phyloP scores from a whole-genome alignment of 92 coral and sea anemone species.

The Umimayanthus kanabou region DNA sequence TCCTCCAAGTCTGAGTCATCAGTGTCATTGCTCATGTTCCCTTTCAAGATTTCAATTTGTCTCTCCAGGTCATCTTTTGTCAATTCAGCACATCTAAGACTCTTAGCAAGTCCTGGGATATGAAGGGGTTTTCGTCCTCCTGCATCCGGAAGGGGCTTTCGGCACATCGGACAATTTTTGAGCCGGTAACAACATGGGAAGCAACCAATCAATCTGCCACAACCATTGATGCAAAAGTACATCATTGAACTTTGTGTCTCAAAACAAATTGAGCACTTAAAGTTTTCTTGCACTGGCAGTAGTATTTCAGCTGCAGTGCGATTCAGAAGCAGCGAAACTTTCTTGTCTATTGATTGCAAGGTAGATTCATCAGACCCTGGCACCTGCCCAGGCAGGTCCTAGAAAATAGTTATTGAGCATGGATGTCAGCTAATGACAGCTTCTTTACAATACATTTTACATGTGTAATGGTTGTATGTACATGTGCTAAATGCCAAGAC shows the following conservation, averaged over 20 bases:
- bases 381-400: too few species aligned
- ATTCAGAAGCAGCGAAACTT: too few species aligned
- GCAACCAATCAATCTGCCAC: neutral
- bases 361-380: too few species aligned
- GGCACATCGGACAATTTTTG: constrained; percentile 5
- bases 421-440: too few species aligned
- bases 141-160: neutral
- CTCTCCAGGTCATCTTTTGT: neutral
- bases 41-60: neutral
- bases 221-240: neutral
- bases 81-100: neutral
- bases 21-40: neutral
- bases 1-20: constrained; percentile 18
- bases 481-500: too few species aligned
- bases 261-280: neutral
- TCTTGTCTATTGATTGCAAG: too few species aligned
- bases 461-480: too few species aligned
- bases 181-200: constrained; percentile 13
- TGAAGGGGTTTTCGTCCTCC: neutral
- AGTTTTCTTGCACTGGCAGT: neutral
- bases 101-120: constrained; percentile 21
- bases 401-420: too few species aligned
- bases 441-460: too few species aligned
- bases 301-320: too few species aligned
- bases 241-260: neutral